Base-by-base conservation (phyloP, 2,888 invertebrate species). In the Mesorhabditis belari region DNA sequence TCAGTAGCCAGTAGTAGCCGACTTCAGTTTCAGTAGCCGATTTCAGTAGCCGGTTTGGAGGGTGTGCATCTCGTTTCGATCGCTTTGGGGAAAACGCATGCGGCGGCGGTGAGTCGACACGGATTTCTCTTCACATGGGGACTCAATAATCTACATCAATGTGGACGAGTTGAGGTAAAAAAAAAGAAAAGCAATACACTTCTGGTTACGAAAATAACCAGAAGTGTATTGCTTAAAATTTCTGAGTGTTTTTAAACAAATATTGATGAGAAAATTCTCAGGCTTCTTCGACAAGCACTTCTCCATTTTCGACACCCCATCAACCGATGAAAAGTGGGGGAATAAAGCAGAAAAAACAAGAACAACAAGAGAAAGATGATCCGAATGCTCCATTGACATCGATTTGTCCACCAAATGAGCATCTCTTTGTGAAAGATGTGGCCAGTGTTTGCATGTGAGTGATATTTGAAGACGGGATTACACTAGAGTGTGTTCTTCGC, bases 111-210 rank as follows among this genome's bases (percentile, higher is more conserved):
- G 12, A 91, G 90, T 17, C 88, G 87, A 71, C 89, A 89, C 80
- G 96, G 96, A 0, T 88, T 89, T 73, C 88, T 95, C 3, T 94
- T 89, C 81, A 92, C 95, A 0, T 94, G 95, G 82, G 96, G 96
- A 4, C 89, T 95, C 65, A 96, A 96, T 83, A 95, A 96, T 82
- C 92, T 94, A 82, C 93, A 93, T 1, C 96, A 96, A 81, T 96
- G 96, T 83, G 96, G 96, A 49, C 55, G 75, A 51, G 58, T 56
- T 9, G 66, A 66, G 57, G 61, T 60, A n/a, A 17, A 24, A 24
- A 6, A n/a, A n/a, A n/a, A n/a, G n/a, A n/a, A n/a, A n/a, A n/a
- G n/a, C n/a, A n/a, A n/a, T n/a, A n/a, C n/a, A n/a, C n/a, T n/a
- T n/a, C n/a, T n/a, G n/a, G n/a, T n/a, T n/a, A n/a, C n/a, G n/a